phyloP scores from a whole-genome alignment of 2,113 vertebrate species.

The Alethe diademata region DNA sequence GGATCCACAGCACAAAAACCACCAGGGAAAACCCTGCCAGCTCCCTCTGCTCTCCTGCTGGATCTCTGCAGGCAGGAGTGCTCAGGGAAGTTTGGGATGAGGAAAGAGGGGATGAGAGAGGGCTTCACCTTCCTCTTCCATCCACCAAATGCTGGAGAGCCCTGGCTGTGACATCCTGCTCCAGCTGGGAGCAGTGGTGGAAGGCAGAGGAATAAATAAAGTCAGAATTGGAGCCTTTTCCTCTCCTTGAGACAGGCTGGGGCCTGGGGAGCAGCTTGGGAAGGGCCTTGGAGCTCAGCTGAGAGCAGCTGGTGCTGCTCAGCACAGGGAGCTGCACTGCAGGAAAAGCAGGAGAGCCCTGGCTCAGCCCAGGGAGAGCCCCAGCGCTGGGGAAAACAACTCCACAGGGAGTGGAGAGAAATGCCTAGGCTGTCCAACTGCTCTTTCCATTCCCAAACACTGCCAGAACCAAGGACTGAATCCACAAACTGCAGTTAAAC shows the following conservation, averaged over 20 bases:
- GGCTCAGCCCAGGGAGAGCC: background rate
- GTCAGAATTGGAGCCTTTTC: background rate
- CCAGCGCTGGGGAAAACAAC: background rate
- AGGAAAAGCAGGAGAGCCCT: background rate
- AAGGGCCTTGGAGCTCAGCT: background rate
- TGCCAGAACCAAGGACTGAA: background rate
- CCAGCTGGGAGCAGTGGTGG: background rate
- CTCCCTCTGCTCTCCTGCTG: background rate
- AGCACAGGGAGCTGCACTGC: background rate
- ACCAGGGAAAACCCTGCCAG: background rate
- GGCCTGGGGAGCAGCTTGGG: background rate
- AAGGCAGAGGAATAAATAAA: background rate
- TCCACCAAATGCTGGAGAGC: background rate
- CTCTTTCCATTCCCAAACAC: background rate
- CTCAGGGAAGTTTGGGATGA: background rate
- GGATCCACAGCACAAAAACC: background rate
- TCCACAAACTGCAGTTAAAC: background rate
- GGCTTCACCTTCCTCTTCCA: background rate
- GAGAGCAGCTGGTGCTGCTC: background rate
- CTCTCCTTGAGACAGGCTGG: fast-evolving
- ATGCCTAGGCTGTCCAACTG: background rate
- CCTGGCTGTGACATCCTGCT: background rate
- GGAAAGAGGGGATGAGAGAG: background rate
- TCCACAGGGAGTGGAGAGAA: background rate
- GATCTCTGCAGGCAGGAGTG: background rate